phyloP scores from a whole-genome alignment of 2,113 vertebrate species.

The Anolis sagrei region DNA sequence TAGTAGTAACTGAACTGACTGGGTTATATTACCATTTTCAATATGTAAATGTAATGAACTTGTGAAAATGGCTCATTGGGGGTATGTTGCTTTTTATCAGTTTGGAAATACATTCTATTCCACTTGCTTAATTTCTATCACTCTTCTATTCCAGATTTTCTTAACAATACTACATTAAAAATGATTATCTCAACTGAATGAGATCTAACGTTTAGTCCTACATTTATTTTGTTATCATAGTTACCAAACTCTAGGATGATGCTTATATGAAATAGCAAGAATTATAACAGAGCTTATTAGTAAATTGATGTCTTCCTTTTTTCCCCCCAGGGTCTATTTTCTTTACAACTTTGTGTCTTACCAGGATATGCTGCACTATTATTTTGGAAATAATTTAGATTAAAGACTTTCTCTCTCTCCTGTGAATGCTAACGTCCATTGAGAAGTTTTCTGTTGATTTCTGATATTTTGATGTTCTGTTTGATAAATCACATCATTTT shows the following conservation, averaged over 20 bases:
- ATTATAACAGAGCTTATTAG: neutral
- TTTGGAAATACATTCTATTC: rapidly evolving
- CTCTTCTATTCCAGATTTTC: neutral
- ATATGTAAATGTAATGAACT: neutral
- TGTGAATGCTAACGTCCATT: neutral
- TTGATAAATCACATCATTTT: neutral
- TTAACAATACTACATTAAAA: neutral
- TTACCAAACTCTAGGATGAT: neutral
- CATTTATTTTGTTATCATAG: neutral
- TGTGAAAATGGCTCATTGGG: neutral
- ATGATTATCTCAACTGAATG: neutral
- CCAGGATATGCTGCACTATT: neutral
- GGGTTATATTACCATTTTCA: neutral
- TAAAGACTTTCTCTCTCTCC: neutral
- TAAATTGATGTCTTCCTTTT: neutral
- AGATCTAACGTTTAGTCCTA: neutral
- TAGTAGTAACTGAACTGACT: neutral
- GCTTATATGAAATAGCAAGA: neutral
- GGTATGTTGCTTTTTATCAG: neutral
- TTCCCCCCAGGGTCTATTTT: neutral
- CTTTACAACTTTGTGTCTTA: neutral
- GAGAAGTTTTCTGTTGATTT: neutral
- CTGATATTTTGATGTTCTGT: neutral
- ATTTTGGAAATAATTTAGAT: neutral
- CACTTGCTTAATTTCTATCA: neutral